A percentile compares a stretch with the other conserved stretches of the same genome.
These are phyloP conservation scores for Cotesia congregata DNA, from an alignment of 2,888 invertebrate species.

Conservation along the genomic window DNA sequence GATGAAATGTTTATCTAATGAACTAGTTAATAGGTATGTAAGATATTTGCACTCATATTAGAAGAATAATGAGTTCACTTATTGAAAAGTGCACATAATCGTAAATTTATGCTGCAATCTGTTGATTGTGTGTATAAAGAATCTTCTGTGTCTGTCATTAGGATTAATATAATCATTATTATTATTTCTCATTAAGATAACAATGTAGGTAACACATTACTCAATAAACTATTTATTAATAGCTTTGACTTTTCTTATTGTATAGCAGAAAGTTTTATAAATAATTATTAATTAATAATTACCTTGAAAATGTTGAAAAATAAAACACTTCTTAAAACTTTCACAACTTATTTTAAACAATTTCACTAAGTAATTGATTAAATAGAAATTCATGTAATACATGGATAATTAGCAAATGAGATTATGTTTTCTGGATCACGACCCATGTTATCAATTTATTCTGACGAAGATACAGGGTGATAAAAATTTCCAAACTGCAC, in stretches of 20 bases:
- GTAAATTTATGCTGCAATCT: neutral
- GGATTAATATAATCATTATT: neutral
- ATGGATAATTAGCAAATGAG: neutral
- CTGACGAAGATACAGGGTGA: neutral
- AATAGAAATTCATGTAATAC: neutral
- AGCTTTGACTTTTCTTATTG: neutral
- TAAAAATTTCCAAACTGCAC: neutral
- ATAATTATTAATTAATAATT: neutral
- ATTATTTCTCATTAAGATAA: neutral
- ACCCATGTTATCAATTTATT: neutral
- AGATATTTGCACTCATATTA: neutral
- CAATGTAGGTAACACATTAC: neutral
- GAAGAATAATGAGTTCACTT: neutral
- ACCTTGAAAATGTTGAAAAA: neutral
- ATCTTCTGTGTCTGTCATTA: neutral
- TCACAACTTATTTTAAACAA: neutral
- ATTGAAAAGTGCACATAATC: neutral
- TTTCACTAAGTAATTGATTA: neutral
- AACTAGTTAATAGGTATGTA: neutral
- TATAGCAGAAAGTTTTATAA: too few relatives aligned
- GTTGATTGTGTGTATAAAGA: neutral
- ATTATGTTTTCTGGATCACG: neutral
- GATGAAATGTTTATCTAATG: neutral
- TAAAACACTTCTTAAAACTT: neutral
- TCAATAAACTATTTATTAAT: neutral